Evolutionary conservation across 2,797 vertebrate genomes (phyloP), one percentile per base, ranked within the genome.

Genomic region (Hypotaenidia okinawae): DNA sequence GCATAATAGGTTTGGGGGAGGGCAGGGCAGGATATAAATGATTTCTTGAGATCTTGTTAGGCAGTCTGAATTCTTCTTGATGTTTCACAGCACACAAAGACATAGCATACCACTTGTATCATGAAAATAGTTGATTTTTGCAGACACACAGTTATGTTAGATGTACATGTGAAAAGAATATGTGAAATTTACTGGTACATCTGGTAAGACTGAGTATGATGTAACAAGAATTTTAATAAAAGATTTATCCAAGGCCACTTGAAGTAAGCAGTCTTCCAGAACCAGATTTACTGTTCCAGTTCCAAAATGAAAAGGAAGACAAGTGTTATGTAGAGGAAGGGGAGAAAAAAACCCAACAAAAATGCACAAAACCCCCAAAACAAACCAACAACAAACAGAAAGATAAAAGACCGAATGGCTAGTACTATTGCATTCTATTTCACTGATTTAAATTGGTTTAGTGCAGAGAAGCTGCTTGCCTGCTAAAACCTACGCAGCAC

Each of bases 381-480:
- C 47, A 47, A 47, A 47, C 47, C 45, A 45, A 41, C 41, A 41
- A 41, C 47, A 47, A 47, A 47, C 47, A 66, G 5, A 0, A 74
- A 41, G 19, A 49, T 10, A 37, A 33, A 64, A 74, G 45, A 49
- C 4, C 43, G 17, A 68, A 68, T 5, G 5, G 23, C 13, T 67
- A 76, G 30, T 51, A 13, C 23, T 67, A 41, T 32, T 76, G 47
- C 13, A 70, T 70, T 30, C 28, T 32, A 6, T 54, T 79, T 83
- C 47, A 74, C 10, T 11, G 17, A 84, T n/a, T 66, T 43, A 70
- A 78, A 9, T 21, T 83, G 41, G 22, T 76, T 82, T 30, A 76
- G n/a, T 27, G 59, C 13, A 87, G 19, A 79, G 37, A 74, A 82
- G 25, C 7, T 79, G 47, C 99, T 85, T 28, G 72, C 16, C 22